These are phyloP conservation scores for Misgurnus mizolepis DNA, from an alignment of 2,113 vertebrate species.

Conservation along the genomic window DNA sequence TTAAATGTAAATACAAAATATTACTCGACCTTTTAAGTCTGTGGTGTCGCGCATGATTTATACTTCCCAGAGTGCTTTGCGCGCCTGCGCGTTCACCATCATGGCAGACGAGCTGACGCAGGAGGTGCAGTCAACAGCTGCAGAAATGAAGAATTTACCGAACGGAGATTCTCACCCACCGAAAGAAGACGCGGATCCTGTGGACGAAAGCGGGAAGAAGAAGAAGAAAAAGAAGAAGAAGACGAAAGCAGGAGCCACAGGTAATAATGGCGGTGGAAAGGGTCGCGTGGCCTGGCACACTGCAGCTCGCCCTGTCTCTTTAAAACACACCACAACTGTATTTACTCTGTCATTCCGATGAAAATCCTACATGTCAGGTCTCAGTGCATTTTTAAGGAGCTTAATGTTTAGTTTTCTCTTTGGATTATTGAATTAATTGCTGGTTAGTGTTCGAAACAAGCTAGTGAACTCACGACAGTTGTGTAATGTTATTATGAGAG, in stretches of 20 bases:
- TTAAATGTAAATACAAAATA: too few species aligned
- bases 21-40: too few species aligned
- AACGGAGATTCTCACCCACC: slow-evolving; percentile 82
- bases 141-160: slow-evolving; percentile 70
- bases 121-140: slow-evolving; percentile 54
- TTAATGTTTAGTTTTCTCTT: too few species aligned
- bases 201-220: slow-evolving; percentile 83
- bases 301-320: slow-evolving; percentile 18
- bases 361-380: too few species aligned
- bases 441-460: too few species aligned
- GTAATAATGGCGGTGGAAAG: slow-evolving; percentile 64
- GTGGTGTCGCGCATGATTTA: neutral
- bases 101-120: slow-evolving; percentile 80
- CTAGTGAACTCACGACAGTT: too few species aligned
- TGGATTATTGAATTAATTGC: too few species aligned
- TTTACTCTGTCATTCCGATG: too few species aligned
- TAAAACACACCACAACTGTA: too few species aligned
- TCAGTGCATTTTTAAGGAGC: too few species aligned
- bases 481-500: too few species aligned
- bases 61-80: slow-evolving; percentile 28
- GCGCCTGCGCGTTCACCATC: slow-evolving; percentile 54
- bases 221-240: slow-evolving; percentile 92
- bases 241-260: slow-evolving; percentile 72
- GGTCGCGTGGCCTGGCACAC: slow-evolving; percentile 6
- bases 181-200: slow-evolving; percentile 70